These are phyloP conservation scores for Poecilia velifera DNA, from an alignment of 2,797 vertebrate genomes.

Conservation along the genomic window DNA sequence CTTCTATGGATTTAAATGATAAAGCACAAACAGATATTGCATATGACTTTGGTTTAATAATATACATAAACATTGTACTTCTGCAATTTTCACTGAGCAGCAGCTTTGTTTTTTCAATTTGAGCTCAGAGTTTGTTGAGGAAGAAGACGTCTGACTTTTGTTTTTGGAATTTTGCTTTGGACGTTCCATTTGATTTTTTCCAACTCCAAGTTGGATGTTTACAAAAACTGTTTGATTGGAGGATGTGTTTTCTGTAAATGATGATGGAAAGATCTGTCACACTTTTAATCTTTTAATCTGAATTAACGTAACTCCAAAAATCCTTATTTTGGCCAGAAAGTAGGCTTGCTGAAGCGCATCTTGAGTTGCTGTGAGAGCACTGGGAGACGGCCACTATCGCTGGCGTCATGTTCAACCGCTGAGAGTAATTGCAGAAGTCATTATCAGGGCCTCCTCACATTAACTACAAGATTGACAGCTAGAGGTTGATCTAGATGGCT, in stretches of 20 bases:
- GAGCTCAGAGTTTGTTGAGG: neutral
- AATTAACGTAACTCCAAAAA: neutral
- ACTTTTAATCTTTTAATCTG: neutral
- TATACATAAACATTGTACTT: neutral
- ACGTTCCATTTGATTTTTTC: neutral
- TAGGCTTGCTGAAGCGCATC: neutral
- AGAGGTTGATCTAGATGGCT: neutral
- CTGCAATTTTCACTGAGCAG: neutral
- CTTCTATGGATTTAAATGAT: neutral
- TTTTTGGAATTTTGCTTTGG: neutral
- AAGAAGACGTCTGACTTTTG: neutral
- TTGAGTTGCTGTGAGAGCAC: neutral
- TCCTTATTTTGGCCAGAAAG: neutral
- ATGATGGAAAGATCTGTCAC: neutral
- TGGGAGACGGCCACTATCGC: neutral
- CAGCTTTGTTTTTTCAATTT: neutral
- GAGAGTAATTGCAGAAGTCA: slow-evolving; percentile 1
- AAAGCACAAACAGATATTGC: neutral
- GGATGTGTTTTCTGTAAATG: neutral
- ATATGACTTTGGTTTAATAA: neutral
- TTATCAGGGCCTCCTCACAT: neutral
- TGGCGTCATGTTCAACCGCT: neutral
- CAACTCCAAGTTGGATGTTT: neutral
- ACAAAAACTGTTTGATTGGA: neutral
- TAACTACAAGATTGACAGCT: neutral